Evolutionary conservation across 2,888 invertebrate genomes (phyloP), one percentile per base, ranked within the genome.

Genomic region (Empis livida): DNA sequence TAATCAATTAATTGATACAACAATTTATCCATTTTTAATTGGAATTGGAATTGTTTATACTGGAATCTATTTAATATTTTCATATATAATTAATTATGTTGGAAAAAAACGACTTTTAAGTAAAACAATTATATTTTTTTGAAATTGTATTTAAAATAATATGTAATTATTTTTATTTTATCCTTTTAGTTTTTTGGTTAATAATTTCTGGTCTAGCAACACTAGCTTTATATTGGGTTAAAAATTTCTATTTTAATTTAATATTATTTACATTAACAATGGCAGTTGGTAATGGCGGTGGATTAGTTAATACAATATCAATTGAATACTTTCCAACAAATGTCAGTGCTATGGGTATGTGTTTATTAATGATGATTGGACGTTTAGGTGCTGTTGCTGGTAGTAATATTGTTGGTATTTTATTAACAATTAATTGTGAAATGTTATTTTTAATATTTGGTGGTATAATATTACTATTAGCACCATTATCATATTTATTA

Each of bases 11-110:
- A 74, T 82, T 51, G 79, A 82, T 58, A 65, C 73, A 0, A 67
- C 69, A 1, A 80, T 82, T 3, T 84, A 83, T 59, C 67, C 76
- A 56, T 77, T 78, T 43, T 77, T 84, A 43, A 73, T 84, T 51
- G 73, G 76, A 51, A 79, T 84, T 55, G 84, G 84, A 0, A 69
- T 73, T 0, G 74, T 76, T 6, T 82, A 82, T 58, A 72, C 80
- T 20, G 57, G 79, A 1, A 77, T 80, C 59, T 84, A 82, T 61
- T 58, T 80, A 31, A 56, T 77, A 17, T 80, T 80, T 15, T 79
- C 82, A 11, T 76, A 76, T 59, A 67, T 81, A 1, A 79, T 79
- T 16, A 72, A 74, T 51, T 51, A 61, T 1, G 55, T 71, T 0
- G 80, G 81, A 20, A 80, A 81, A 60, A 77, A 77, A 59, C 62